These are phyloP conservation scores for Vidua macroura DNA, from an alignment of 2,113 vertebrate species.

Conservation along the genomic window DNA sequence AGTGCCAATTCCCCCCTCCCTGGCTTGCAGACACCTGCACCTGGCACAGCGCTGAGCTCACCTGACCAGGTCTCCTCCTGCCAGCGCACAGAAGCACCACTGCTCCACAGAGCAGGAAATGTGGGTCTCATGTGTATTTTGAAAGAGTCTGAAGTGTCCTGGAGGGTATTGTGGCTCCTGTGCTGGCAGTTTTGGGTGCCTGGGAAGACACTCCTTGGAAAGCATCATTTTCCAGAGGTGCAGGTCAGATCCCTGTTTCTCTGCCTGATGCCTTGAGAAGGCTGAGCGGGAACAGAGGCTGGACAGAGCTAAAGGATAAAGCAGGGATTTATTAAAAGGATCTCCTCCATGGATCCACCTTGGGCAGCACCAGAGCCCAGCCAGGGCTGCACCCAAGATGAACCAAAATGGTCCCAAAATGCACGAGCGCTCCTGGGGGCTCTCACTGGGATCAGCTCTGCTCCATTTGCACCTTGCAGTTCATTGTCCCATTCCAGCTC, in stretches of 20 bases:
- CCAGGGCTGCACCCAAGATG: too few species aligned
- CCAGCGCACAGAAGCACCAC: not conserved
- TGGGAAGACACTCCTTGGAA: not conserved
- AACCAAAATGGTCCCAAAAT: too few species aligned
- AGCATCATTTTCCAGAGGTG: not conserved
- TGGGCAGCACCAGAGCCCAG: too few species aligned
- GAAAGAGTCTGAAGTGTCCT: not conserved
- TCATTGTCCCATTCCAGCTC: too few species aligned
- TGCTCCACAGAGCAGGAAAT: not conserved
- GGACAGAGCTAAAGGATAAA: too few species aligned
- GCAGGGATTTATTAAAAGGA: too few species aligned
- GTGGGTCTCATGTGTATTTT: fast-evolving
- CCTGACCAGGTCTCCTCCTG: not conserved
- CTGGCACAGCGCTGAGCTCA: not conserved
- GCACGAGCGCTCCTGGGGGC: too few species aligned
- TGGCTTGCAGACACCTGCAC: not conserved
- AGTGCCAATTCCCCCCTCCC: not conserved
- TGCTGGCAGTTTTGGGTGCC: not conserved
- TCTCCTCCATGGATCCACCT: too few species aligned
- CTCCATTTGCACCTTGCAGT: too few species aligned
- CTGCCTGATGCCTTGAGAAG: not conserved
- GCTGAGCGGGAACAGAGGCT: too few species aligned
- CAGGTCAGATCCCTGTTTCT: not conserved
- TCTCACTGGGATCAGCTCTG: too few species aligned
- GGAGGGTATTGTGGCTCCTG: not conserved